Base-by-base conservation (phyloP, 2,113 vertebrate species). In the Acanthochromis polyacanthus region DNA sequence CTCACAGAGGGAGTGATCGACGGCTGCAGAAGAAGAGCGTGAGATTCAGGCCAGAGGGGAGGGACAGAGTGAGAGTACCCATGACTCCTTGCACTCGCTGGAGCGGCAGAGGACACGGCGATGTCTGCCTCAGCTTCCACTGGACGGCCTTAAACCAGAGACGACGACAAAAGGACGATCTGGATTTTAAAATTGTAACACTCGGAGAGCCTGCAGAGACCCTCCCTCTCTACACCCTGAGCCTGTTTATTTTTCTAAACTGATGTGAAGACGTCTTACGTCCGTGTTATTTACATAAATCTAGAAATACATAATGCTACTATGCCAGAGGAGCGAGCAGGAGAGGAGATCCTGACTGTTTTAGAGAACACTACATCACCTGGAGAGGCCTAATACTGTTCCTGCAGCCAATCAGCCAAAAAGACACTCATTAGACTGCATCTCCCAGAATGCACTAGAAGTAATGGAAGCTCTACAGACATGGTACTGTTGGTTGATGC, bases 351-450 rank as follows among this genome's bases (percentile, higher is more conserved):
- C 63, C 56, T 74, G 84, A 87, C 87, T 85, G 75, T 87, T 85
- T 79, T 62, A 72, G 71, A 78, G 81, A 88, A 81, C 69, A 86
- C 53, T 87, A 84, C 75, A 82, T 91, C 88, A 92, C 93, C 92
- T 84, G 89, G 92, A 93, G 90, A 95, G 94, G 94, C 93, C 94
- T 93, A 93, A 93, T 92, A 94, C 92, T 94, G 93, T 93, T 93
- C 88, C 90, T 91, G 88, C 92, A 94, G 91, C 92, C 30, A 92
- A 90, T 91, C 86, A 94, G 93, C 94, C 93, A 94, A 93, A 94
- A 64, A 51, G 52, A 75, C 28, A 68, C 48, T 76, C 70, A 73
- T 68, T 61, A 85, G 58, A 92, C 89, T 90, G 78, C 84, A 91
- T 85, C 72, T 91, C 91, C 92, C 91, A 92, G 72, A 89, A 88